Conservation (phyloP, 2,888 invertebrate genomes). For the Calephelis perditalis region DNA sequence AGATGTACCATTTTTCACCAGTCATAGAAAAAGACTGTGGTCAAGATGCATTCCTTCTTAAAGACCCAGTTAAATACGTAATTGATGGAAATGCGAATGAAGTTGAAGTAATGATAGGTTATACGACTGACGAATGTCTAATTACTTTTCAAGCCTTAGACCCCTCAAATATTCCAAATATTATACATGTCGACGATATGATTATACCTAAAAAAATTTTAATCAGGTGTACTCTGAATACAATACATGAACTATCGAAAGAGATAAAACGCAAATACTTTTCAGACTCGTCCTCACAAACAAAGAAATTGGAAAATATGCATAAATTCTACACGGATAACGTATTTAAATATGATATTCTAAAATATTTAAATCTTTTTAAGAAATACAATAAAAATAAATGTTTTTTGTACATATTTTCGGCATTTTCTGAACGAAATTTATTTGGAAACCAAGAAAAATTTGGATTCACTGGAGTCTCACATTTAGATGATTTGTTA, state of each 20-base stretch:
- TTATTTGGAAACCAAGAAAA: slow-evolving; percentile 36
- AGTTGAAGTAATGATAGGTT: slow-evolving; percentile 83
- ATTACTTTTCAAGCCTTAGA: slow-evolving; percentile 24
- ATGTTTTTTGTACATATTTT: slow-evolving; percentile 43
- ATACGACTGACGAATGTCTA: slow-evolving; percentile 82
- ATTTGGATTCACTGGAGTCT: slow-evolving; percentile 41
- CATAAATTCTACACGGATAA: slow-evolving; percentile 34
- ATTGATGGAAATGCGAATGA: slow-evolving; percentile 57
- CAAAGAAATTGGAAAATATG: slow-evolving; percentile 36
- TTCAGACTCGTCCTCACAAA: slow-evolving; percentile 27
- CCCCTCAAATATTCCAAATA: slow-evolving; percentile 30
- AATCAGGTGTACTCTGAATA: slow-evolving; percentile 30
- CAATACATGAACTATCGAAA: slow-evolving; percentile 38
- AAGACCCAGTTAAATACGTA: slow-evolving; percentile 36
- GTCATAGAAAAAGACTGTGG: slow-evolving; percentile 51
- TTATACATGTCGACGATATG: slow-evolving; percentile 39
- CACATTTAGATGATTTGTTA: slow-evolving; percentile 53
- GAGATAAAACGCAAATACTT: slow-evolving; percentile 43
- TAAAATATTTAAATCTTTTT: slow-evolving; percentile 33
- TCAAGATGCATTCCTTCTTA: slow-evolving; percentile 40
- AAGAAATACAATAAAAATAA: slow-evolving; percentile 29
- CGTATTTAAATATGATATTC: slow-evolving; percentile 34
- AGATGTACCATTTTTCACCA: slow-evolving; percentile 44
- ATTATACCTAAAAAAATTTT: slow-evolving; percentile 42
- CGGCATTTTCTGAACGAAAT: slow-evolving; percentile 44